Evolutionary conservation across 2,888 invertebrate species (phyloP).

Genomic region (Agelastica alni): DNA sequence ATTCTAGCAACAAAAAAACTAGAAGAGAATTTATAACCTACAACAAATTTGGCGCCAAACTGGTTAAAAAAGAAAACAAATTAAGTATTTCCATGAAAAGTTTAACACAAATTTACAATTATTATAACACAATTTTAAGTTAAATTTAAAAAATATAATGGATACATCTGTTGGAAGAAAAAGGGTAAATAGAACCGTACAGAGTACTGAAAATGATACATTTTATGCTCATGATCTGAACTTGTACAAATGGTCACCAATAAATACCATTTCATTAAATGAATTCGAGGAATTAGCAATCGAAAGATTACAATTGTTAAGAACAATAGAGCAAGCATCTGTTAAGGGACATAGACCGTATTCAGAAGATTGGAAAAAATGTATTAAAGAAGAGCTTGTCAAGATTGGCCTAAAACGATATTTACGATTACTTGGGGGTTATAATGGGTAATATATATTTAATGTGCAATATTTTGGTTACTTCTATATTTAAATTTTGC

Average conservation of each 20-base stretch:
- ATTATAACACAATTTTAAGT: neutral
- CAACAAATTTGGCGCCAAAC: neutral
- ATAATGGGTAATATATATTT: conserved; percentile 43
- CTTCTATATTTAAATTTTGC: too few species aligned
- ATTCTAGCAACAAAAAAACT: too few species aligned
- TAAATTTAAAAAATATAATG: conserved; percentile 32
- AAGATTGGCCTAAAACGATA: conserved; percentile 71
- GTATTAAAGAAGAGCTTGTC: conserved; percentile 66
- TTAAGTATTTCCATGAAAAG: too few species aligned
- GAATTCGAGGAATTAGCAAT: conserved; percentile 89
- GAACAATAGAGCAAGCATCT: conserved; percentile 75
- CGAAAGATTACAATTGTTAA: conserved; percentile 79
- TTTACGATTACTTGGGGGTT: conserved; percentile 62
- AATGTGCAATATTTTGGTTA: too few species aligned
- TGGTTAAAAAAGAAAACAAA: too few species aligned
- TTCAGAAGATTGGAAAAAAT: conserved; percentile 71
- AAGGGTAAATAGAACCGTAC: conserved; percentile 41
- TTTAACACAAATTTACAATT: neutral
- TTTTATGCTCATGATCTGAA: conserved; percentile 76
- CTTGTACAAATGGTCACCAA: conserved; percentile 79
- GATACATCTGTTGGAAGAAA: conserved; percentile 45
- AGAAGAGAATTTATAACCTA: neutral
- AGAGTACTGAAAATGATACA: conserved; percentile 56
- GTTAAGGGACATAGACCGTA: conserved; percentile 65
- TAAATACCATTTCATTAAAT: conserved; percentile 71